Evolutionary conservation across 2,888 invertebrate species (phyloP).

Genomic region (Beris morrisii): DNA sequence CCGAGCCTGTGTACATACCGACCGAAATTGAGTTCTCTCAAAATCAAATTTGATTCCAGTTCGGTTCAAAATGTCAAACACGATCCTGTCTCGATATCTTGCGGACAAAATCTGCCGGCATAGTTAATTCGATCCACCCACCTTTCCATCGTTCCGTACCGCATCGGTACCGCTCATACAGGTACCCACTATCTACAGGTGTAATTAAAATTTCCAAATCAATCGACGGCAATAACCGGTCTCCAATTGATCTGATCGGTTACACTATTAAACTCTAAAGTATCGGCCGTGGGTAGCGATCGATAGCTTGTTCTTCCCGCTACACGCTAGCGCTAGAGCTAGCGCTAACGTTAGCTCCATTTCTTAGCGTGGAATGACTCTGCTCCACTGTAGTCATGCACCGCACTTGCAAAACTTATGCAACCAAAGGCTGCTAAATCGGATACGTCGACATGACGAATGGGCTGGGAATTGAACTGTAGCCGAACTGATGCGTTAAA

Average conservation of each 20-base stretch:
- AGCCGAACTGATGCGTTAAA: slow-evolving; percentile 36
- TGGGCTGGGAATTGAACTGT: slow-evolving; percentile 16
- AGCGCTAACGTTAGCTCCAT: no score
- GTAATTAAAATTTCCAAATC: slow-evolving; percentile 35
- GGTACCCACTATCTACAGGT: slow-evolving; percentile 29
- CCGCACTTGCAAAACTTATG: slow-evolving; percentile 20
- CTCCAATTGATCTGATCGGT: slow-evolving; percentile 21
- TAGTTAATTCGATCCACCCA: slow-evolving; percentile 34
- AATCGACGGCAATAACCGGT: slow-evolving; percentile 19
- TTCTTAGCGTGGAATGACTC: no score
- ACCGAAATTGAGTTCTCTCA: background rate
- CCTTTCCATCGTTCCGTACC: background rate
- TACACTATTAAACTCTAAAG: background rate
- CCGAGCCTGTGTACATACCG: background rate
- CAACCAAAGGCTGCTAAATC: slow-evolving; percentile 21
- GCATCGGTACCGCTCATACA: slow-evolving; percentile 11
- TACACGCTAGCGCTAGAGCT: no score
- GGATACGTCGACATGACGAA: slow-evolving; percentile 9
- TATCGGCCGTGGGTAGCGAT: background rate
- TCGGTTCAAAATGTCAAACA: slow-evolving; percentile 35
- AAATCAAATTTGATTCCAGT: slow-evolving; percentile 25
- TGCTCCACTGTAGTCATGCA: no score
- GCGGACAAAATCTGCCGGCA: slow-evolving; percentile 2
- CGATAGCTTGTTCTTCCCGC: background rate
- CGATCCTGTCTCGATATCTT: slow-evolving; percentile 27